Percentiles rank a stretch among this genome's conserved stretches.
These are phyloP conservation scores for Oxygymnocypris stewartii DNA, from an alignment of 2,113 vertebrate species.

Conservation along the genomic window DNA sequence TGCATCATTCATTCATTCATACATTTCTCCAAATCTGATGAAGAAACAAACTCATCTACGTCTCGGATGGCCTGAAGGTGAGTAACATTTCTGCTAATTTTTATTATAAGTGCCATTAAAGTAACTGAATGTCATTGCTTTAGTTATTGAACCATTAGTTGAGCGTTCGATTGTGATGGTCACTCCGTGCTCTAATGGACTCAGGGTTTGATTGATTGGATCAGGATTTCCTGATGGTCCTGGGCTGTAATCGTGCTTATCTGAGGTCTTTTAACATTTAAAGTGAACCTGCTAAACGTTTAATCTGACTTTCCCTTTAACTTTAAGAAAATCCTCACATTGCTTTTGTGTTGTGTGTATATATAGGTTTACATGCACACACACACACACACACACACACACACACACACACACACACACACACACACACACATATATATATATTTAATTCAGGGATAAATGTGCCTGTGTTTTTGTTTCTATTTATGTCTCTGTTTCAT, in stretches of 20 bases:
- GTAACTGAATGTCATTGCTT: not conserved
- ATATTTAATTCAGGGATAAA: not conserved
- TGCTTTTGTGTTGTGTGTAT: not conserved
- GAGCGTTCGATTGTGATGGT: not conserved
- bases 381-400: too few species aligned
- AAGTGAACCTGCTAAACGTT: not conserved
- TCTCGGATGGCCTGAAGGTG: too few species aligned
- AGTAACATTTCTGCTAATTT: too few species aligned
- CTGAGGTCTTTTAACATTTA: conserved; percentile 20
- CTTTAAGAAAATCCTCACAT: too few species aligned
- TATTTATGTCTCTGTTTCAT: conserved; percentile 10
- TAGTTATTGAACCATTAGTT: not conserved
- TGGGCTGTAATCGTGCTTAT: not conserved
- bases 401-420: too few species aligned
- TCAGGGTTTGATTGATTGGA: conserved; percentile 16
- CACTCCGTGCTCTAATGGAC: not conserved
- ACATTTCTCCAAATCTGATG: too few species aligned
- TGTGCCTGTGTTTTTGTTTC: conserved; percentile 19
- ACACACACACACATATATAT: too few species aligned
- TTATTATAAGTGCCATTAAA: not conserved
- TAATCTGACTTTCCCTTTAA: conserved; percentile 10
- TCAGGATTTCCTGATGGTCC: not conserved
- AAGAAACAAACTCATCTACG: too few species aligned
- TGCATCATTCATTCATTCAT: too few species aligned
- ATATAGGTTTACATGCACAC: not conserved